These are phyloP conservation scores for Epinephelus coioides DNA, from an alignment of 2,797 vertebrate genomes.

Conservation along the genomic window DNA sequence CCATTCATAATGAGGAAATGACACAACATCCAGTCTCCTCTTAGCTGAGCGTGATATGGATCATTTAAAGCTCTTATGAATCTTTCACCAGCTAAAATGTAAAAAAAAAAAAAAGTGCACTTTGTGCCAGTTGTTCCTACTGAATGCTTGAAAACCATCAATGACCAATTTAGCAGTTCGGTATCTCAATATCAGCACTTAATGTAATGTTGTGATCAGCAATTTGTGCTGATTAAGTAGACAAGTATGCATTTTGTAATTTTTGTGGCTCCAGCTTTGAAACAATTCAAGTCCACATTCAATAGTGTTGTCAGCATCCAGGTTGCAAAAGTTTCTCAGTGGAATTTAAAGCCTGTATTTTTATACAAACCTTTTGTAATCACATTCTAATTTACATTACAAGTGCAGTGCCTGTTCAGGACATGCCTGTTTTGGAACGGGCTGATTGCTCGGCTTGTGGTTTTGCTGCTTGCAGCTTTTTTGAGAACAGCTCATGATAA, in stretches of 20 bases:
- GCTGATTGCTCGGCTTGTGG: too few species aligned
- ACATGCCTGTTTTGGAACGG: too few species aligned
- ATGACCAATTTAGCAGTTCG: slow-evolving; percentile 38
- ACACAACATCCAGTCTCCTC: slow-evolving; percentile 44
- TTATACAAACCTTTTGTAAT: background rate
- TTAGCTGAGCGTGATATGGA: slow-evolving; percentile 37
- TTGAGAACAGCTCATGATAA: too few species aligned
- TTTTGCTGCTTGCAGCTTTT: too few species aligned
- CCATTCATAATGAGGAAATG: slow-evolving; percentile 50
- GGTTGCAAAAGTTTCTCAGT: background rate
- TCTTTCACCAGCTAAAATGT: slow-evolving; percentile 32
- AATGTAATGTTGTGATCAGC: background rate
- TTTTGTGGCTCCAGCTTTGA: background rate
- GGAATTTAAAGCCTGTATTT: background rate
- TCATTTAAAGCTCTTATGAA: slow-evolving; percentile 53
- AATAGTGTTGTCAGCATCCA: background rate
- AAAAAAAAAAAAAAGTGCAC: slow-evolving; percentile 16
- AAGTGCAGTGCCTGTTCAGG: too few species aligned
- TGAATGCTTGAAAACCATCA: slow-evolving; percentile 35
- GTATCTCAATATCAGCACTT: slow-evolving; percentile 22
- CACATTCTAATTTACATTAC: background rate
- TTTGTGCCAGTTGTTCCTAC: slow-evolving; percentile 12
- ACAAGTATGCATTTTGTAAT: background rate
- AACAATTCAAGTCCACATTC: background rate
- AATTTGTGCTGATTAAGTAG: slow-evolving; percentile 18